These are phyloP conservation scores for Enteromius paludinosus DNA, from an alignment of 2,797 vertebrate genomes.

Conservation along the genomic window DNA sequence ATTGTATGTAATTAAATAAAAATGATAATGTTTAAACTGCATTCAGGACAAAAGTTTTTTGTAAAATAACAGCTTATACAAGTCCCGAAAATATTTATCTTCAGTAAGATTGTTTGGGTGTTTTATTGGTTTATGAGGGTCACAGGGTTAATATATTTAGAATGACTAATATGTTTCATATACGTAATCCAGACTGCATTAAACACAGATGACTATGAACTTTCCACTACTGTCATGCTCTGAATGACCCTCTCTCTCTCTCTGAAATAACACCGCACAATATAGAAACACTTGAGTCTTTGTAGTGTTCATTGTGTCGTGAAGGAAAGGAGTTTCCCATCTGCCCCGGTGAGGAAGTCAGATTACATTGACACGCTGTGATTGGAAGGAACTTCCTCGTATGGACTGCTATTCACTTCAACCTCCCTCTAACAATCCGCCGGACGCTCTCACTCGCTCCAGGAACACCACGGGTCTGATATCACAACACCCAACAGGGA, in stretches of 20 bases:
- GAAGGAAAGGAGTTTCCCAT: slow-evolving; percentile 55
- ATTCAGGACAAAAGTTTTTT: neutral
- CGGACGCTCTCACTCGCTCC: neutral
- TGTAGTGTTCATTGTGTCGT: slow-evolving; percentile 48
- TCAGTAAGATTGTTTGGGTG: neutral
- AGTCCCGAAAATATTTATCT: no score
- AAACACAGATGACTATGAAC: slow-evolving; percentile 12
- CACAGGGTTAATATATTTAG: neutral
- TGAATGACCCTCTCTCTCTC: slow-evolving; percentile 5
- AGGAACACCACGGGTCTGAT: neutral
- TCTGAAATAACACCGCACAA: neutral
- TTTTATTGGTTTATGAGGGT: neutral
- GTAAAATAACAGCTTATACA: neutral
- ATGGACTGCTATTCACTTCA: slow-evolving; percentile 30
- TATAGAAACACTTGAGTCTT: neutral
- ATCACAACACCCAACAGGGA: neutral
- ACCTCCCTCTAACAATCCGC: slow-evolving; percentile 14
- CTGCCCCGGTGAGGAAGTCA: slow-evolving; percentile 55
- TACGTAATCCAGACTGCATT: neutral
- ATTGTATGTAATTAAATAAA: no score
- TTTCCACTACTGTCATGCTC: slow-evolving; percentile 15
- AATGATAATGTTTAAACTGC: neutral
- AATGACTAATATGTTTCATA: slow-evolving; percentile 25
- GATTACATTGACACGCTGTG: slow-evolving; percentile 57
- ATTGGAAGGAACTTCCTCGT: slow-evolving; percentile 53